Evolutionary conservation across 2,113 vertebrate genomes (phyloP), one percentile per base, ranked within the genome.

Genomic region (Myanophis thanlyinensis): DNA sequence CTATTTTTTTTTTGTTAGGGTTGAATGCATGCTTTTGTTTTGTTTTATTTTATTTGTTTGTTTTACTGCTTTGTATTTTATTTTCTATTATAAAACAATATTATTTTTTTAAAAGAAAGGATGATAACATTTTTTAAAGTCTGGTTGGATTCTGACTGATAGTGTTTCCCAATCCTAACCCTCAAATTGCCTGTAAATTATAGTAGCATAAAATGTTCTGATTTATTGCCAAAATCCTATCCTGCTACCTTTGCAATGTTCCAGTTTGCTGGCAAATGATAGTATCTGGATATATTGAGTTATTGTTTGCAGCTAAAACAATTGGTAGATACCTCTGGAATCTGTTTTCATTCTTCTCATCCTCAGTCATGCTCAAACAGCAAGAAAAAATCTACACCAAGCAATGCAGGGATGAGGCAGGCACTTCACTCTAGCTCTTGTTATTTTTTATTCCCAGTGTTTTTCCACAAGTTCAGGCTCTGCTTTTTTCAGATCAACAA

Each of bases 121-220:
- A 67, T 46, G 80, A 87, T 49, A 92, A 35, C 88, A 93, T 46
- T 44, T 84, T 85, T 0, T 0, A 88, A 85, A 80, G 7, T 20
- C 18, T 22, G 35, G 67, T 80, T 40, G 73, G 73, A 44, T 22
- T 80, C 35, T 44, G 20, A 35, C 13, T 35, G 2, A 44, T 40
- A 80, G 6, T 80, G 67, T 80, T 44, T 35, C 18, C 35, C 20
- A 80, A n/a, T n/a, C n/a, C 73, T 15, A 18, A 80, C 73, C 18
- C 35, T 22, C 35, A 80, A 40, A 40, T 80, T 40, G 35, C 18
- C 35, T 44, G 7, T 9, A 44, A 80, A 44, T 7, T 44, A 40
- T 44, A 22, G 18, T 44, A 80, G 73, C 73, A 40, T 80, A 22
- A 80, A 80, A 80, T 80, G 35, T 80, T 18, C 35, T 40, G 18